Base-by-base conservation (phyloP, 2,113 vertebrate species). In the Ursus arctos region DNA sequence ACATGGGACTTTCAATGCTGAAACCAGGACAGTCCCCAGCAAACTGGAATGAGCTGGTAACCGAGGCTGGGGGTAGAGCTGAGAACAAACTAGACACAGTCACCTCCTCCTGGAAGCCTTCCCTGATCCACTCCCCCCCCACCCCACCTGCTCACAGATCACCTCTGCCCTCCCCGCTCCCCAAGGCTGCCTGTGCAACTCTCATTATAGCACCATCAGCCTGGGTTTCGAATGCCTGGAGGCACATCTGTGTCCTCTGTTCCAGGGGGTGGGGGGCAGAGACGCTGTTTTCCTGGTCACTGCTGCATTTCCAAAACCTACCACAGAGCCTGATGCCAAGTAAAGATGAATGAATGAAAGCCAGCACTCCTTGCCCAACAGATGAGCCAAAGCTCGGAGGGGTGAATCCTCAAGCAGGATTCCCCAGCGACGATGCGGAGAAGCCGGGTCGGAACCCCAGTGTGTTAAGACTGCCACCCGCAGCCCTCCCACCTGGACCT, bases 401-500 rank as follows among this genome's bases (percentile, higher is more conserved):
- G 33, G 26, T 0, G 0, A 83, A 24, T 43, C 11, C 91, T 76
- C 80, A 0, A 4, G 84, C 28, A 9, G 89, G 93, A 76, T 67
- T 79, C 89, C 85, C 95, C 33, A 31, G 85, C 0, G 1, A n/a
- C 53, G 76, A 57, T 2, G 26, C 4, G 47, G 67, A 36, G 57
- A 47, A 76, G 26, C 81, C 40, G 0, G 43, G 6, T 31, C 82
- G 10, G 81, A 93, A 36, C 91, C 67, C 11, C 0, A 0, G 2
- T 15, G 28, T 5, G 13, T 1, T 0, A 16, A 21, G 72, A 10
- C 18, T 16, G 21, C 63, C 55, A 4, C 49, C 9, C 72, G 1
- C 40, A 14, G 7, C 49, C 83, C 79, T 93, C 77, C 4, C 0
- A 0, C 43, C 4, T 4, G 33, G 36, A 15, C 84, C 99, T 99